Conservation (phyloP, 2,797 vertebrate genomes). For the Coccyzus lansbergi region DNA sequence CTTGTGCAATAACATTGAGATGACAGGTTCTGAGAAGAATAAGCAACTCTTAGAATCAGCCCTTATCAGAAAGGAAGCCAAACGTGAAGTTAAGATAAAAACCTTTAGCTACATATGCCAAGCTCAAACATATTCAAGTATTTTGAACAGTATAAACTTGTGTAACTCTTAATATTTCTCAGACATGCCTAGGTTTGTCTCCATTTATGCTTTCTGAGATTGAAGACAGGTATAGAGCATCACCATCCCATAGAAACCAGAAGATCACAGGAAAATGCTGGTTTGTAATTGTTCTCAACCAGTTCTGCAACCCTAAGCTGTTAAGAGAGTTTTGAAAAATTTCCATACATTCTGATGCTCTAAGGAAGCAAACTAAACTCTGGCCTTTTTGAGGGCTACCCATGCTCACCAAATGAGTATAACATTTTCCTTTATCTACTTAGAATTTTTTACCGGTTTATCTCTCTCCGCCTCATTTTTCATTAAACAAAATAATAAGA, state of each 20-base stretch:
- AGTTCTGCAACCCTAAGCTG: constrained; percentile 15
- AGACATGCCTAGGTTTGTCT: background rate
- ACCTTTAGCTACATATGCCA: background rate
- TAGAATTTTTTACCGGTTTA: background rate
- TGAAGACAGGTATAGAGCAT: background rate
- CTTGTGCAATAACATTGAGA: background rate
- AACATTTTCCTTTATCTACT: background rate
- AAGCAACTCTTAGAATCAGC: background rate
- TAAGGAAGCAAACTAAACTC: constrained; percentile 1
- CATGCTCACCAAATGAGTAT: background rate
- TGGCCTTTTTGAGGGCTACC: background rate
- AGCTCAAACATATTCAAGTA: background rate
- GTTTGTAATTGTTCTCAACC: constrained; percentile 12
- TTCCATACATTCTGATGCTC: background rate
- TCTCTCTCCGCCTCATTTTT: background rate
- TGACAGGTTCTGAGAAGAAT: background rate
- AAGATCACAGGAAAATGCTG: constrained; percentile 23
- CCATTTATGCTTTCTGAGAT: background rate
- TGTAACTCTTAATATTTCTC: background rate
- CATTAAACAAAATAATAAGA: background rate
- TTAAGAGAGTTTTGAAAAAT: background rate
- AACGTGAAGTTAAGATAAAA: background rate
- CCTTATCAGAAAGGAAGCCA: background rate
- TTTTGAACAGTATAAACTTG: background rate
- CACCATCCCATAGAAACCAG: background rate